These are phyloP conservation scores for Gerris lacustris DNA, from an alignment of 2,888 invertebrate genomes.

Conservation along the genomic window DNA sequence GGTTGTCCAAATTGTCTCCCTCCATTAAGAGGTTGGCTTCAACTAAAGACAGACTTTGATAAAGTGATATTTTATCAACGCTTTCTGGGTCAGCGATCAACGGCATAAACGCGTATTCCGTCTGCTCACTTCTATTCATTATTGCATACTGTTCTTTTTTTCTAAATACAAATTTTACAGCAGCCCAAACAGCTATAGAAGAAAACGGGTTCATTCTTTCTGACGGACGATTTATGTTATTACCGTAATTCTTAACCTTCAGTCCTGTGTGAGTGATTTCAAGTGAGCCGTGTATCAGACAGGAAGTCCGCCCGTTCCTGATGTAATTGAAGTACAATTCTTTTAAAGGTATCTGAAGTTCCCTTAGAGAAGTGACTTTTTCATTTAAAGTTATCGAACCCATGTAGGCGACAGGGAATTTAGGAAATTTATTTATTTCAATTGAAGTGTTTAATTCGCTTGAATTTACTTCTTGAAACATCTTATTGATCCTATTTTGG, in stretches of 20 bases:
- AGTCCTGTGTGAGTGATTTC: slow-evolving; percentile 58
- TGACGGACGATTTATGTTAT: slow-evolving; percentile 34
- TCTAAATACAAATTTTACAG: slow-evolving; percentile 69
- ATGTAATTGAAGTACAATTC: slow-evolving; percentile 47
- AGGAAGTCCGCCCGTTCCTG: slow-evolving; percentile 14
- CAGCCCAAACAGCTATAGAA: slow-evolving; percentile 87
- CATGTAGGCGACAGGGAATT: slow-evolving; percentile 56
- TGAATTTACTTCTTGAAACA: slow-evolving; percentile 48
- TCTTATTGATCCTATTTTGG: slow-evolving; percentile 73
- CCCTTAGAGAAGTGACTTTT: slow-evolving; percentile 62
- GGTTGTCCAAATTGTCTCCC: slow-evolving; percentile 45
- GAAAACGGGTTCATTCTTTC: slow-evolving; percentile 64
- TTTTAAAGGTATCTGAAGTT: slow-evolving; percentile 66
- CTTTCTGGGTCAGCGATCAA: slow-evolving; percentile 70
- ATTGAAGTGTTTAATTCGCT: slow-evolving; percentile 18
- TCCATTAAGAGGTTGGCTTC: slow-evolving; percentile 27
- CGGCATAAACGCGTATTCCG: slow-evolving; percentile 68
- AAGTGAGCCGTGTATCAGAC: slow-evolving; percentile 34
- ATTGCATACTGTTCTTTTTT: slow-evolving; percentile 30
- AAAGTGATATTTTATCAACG: slow-evolving; percentile 58
- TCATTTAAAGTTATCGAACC: slow-evolving; percentile 66
- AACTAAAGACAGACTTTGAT: slow-evolving; percentile 35
- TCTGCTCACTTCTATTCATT: slow-evolving; percentile 34
- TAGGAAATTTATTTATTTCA: slow-evolving; percentile 8
- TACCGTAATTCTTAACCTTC: slow-evolving; percentile 54